Conservation (phyloP, 2,113 vertebrate species). For the Lophura nycthemera region DNA sequence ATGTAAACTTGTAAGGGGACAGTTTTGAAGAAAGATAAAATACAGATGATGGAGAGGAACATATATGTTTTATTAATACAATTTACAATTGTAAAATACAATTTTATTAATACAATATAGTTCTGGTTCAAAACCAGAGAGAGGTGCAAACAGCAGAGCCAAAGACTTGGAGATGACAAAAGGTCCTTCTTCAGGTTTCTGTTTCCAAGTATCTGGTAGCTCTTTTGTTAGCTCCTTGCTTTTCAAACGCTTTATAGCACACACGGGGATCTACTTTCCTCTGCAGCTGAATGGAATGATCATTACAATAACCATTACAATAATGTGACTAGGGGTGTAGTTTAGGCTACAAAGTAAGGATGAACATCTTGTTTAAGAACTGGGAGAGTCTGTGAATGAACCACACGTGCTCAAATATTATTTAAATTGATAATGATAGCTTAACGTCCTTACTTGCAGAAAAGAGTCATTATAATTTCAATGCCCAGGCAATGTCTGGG, state of each 20-base stretch:
- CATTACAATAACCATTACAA: not conserved
- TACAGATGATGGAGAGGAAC: not conserved
- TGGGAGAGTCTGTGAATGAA: not conserved
- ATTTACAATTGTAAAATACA: not conserved
- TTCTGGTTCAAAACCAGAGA: not conserved
- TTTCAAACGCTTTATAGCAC: not conserved
- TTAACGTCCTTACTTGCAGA: not conserved
- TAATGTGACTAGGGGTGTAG: not conserved
- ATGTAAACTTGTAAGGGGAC: not conserved
- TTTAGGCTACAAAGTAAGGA: not conserved
- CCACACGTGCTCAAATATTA: not conserved
- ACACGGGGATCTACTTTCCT: not conserved
- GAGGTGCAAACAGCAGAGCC: not conserved
- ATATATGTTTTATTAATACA: not conserved
- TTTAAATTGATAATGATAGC: not conserved
- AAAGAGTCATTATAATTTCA: not conserved
- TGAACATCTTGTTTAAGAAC: not conserved
- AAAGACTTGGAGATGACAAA: not conserved
- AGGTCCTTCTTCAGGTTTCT: not conserved
- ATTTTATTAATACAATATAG: not conserved
- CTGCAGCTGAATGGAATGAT: not conserved
- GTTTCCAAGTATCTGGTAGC: not conserved
- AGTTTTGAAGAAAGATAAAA: constrained; percentile 12
- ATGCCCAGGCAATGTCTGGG: not conserved
- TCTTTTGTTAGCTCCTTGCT: not conserved